Conservation (phyloP, 2,113 vertebrate species). For the Corythoichthys intestinalis region DNA sequence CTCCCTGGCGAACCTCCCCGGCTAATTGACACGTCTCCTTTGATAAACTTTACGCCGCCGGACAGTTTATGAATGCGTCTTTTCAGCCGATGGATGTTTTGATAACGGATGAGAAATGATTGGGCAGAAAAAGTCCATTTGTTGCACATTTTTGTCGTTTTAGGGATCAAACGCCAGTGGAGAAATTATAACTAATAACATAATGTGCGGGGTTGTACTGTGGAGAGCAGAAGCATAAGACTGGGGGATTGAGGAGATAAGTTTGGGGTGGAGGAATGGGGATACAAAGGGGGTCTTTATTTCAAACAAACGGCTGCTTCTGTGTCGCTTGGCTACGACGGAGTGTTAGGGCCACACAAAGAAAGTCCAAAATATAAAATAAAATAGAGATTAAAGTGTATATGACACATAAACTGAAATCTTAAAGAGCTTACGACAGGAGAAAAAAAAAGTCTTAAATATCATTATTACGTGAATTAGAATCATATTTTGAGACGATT, state of each 20-base stretch:
- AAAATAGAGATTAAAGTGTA: too few species aligned
- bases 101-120: not conserved
- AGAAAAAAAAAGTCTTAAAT: too few species aligned
- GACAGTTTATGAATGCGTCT: not conserved
- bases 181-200: not conserved
- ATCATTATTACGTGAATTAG: too few species aligned
- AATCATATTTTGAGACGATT: too few species aligned
- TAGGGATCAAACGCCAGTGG: not conserved
- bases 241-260: slow-evolving; percentile 36
- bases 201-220: not conserved
- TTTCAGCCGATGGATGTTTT: not conserved
- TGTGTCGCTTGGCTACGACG: too few species aligned
- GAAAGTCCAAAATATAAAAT: too few species aligned
- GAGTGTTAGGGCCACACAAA: too few species aligned
- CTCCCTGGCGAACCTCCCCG: slow-evolving; percentile 41
- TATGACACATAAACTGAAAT: too few species aligned
- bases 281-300: slow-evolving; percentile 52
- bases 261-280: slow-evolving; percentile 18
- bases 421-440: too few species aligned
- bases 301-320: slow-evolving; percentile 7
- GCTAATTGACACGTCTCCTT: slow-evolving; percentile 65
- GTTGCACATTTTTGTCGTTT: not conserved
- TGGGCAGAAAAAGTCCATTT: not conserved
- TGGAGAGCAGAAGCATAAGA: not conserved
- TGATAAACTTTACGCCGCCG: slow-evolving; percentile 40